Conservation (phyloP, 2,888 invertebrate genomes). For the Idaea biselata region DNA sequence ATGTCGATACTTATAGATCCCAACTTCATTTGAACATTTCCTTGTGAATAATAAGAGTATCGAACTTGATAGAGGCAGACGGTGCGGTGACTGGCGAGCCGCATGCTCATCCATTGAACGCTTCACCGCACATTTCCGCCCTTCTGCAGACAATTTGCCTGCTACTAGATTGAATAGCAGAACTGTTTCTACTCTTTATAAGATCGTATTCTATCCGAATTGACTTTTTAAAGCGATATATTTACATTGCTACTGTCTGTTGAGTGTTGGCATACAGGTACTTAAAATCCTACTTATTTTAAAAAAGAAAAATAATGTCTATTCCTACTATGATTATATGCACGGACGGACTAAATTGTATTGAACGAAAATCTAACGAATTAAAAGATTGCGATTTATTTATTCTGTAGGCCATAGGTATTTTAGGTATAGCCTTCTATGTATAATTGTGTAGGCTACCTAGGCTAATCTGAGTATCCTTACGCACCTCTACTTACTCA, state of each 20-base stretch:
- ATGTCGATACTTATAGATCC: too few relatives aligned
- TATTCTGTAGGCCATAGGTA: too few relatives aligned
- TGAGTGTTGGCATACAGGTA: neutral
- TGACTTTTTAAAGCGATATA: neutral
- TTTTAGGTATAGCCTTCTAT: too few relatives aligned
- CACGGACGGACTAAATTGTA: too few relatives aligned
- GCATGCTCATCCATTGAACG: constrained; percentile 30
- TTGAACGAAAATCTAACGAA: too few relatives aligned
- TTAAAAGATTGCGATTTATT: too few relatives aligned
- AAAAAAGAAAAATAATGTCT: too few relatives aligned
- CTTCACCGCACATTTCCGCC: constrained; percentile 46
- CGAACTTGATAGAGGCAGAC: neutral
- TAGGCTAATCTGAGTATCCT: too few relatives aligned
- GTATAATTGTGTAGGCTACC: too few relatives aligned
- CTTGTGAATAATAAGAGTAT: neutral
- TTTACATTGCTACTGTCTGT: neutral
- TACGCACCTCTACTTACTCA: too few relatives aligned
- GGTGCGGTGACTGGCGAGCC: constrained; percentile 9
- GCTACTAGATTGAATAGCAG: constrained; percentile 43
- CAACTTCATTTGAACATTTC: neutral
- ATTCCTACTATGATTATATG: too few relatives aligned
- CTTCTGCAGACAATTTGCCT: constrained; percentile 48
- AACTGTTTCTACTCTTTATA: constrained; percentile 15
- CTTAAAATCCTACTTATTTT: too few relatives aligned
- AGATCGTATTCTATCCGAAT: neutral